phyloP scores from a whole-genome alignment of 2,113 vertebrate species.

The Pterophyllum scalare region DNA sequence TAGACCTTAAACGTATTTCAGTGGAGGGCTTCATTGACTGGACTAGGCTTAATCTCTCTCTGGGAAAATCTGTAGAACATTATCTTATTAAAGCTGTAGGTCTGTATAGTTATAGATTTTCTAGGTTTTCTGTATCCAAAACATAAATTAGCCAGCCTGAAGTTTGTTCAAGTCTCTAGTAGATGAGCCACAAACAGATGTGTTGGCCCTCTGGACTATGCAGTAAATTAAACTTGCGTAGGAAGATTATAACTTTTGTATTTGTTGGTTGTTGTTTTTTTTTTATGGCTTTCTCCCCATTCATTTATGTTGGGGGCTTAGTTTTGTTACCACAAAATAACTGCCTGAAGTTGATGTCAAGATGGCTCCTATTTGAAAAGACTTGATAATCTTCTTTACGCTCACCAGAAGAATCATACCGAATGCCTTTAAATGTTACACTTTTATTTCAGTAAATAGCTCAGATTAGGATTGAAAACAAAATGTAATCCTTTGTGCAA shows the following conservation, averaged over 20 bases:
- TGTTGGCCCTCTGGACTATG: no score
- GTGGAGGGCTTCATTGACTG: not conserved
- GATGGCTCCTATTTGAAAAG: not conserved
- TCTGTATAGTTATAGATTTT: no score
- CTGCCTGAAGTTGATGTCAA: not conserved
- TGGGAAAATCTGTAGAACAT: not conserved
- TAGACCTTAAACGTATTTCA: not conserved
- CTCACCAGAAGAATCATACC: not conserved
- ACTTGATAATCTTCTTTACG: not conserved
- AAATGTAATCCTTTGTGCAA: not conserved
- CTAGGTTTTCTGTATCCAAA: no score
- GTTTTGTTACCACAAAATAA: not conserved
- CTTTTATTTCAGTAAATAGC: not conserved
- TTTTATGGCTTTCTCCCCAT: no score
- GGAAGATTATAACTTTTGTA: no score
- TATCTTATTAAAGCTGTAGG: no score
- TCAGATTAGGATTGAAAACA: not conserved
- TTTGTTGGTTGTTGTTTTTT: no score
- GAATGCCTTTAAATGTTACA: not conserved
- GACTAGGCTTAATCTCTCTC: not conserved
- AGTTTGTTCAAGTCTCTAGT: no score
- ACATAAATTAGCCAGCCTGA: no score
- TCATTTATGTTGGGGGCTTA: not conserved
- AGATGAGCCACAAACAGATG: no score
- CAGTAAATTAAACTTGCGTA: no score